Conservation (phyloP, 1,140 invertebrate genomes). For the Zeugodacus cucurbitae region DNA sequence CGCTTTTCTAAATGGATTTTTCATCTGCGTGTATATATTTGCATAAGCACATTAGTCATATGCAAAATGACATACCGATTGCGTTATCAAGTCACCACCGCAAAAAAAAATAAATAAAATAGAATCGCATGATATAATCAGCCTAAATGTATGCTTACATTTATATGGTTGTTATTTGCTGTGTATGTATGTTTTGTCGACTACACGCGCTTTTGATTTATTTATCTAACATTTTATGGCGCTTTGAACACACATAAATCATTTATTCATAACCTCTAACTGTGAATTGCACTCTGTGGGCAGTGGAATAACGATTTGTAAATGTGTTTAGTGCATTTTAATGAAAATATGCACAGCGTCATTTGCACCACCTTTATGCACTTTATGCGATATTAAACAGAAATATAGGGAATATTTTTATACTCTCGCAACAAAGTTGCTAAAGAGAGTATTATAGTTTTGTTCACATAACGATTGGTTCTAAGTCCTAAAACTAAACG, state of each 20-base stretch:
- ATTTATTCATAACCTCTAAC: not conserved
- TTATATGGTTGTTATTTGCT: not conserved
- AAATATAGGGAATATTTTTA: too few relatives aligned
- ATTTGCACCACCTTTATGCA: too few relatives aligned
- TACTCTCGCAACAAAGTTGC: too few relatives aligned
- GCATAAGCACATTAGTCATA: slow-evolving; percentile 17
- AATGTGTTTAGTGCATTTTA: too few relatives aligned
- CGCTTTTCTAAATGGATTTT: slow-evolving; percentile 15
- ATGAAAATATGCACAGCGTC: too few relatives aligned
- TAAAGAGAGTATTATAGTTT: too few relatives aligned
- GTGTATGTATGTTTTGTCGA: not conserved
- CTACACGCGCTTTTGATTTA: not conserved
- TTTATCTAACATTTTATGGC: not conserved
- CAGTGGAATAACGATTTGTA: not conserved
- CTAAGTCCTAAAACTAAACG: too few relatives aligned
- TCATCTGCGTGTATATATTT: not conserved
- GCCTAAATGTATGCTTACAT: not conserved
- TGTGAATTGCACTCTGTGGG: not conserved
- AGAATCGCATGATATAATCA: not conserved
- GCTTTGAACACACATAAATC: not conserved
- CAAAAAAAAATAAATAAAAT: not conserved
- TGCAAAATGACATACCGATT: not conserved
- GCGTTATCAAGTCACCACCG: not conserved
- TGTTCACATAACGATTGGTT: too few relatives aligned
- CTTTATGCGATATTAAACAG: too few relatives aligned